Evolutionary conservation across 2,888 invertebrate genomes (phyloP).

Genomic region (Clitarchus hookeri): DNA sequence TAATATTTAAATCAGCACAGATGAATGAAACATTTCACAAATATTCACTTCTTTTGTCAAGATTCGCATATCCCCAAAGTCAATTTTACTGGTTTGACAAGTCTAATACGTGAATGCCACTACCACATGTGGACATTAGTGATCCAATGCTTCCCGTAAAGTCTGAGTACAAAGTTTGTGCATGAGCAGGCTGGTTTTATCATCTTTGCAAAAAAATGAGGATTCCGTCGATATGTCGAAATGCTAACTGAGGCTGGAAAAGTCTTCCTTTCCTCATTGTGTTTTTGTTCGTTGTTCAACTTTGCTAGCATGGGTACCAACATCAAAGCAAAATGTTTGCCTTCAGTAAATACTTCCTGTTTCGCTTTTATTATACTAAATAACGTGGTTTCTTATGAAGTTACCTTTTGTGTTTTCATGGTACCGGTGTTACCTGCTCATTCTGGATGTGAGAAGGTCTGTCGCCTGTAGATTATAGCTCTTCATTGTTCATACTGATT

Average conservation of each 20-base stretch:
- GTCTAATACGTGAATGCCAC: not conserved
- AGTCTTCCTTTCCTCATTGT: not conserved
- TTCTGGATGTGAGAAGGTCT: not conserved
- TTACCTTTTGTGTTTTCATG: not conserved
- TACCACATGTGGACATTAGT: not conserved
- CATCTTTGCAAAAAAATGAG: too few species aligned
- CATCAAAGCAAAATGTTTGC: not conserved
- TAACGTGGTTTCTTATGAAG: not conserved
- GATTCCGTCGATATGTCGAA: too few species aligned
- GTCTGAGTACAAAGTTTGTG: too few species aligned
- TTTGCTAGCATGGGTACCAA: conserved; percentile 6
- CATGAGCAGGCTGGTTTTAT: too few species aligned
- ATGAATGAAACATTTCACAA: too few species aligned
- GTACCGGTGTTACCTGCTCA: not conserved
- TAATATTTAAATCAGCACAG: not conserved
- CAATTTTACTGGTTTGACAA: not conserved
- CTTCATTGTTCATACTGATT: too few species aligned
- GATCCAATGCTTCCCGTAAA: too few species aligned
- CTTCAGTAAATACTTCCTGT: not conserved
- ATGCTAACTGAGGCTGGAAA: too few species aligned
- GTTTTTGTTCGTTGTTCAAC: not conserved
- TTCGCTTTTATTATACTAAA: not conserved
- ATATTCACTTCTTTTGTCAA: too few species aligned
- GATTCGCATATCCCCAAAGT: too few species aligned
- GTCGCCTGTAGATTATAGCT: not conserved